Conservation (phyloP, 1,140 invertebrate species). For the Telenomus remus region DNA sequence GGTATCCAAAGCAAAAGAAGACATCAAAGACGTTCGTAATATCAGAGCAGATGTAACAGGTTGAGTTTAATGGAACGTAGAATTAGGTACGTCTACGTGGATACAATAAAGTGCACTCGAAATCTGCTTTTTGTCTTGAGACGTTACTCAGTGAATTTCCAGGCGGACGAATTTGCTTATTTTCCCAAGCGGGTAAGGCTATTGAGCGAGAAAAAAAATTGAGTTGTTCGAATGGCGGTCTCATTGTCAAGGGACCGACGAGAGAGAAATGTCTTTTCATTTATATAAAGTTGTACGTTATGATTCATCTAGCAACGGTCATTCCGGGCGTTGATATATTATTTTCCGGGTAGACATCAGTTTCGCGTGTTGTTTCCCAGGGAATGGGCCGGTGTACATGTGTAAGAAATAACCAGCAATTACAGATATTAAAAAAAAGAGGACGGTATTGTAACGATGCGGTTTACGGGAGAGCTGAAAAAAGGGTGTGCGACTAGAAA, state of each 20-base stretch:
- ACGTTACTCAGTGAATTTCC: slow-evolving; percentile 1
- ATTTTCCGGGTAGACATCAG: slow-evolving; percentile 12
- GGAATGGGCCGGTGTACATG: slow-evolving; percentile 23
- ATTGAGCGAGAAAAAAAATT: slow-evolving; percentile 3
- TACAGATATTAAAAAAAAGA: slow-evolving; percentile 48
- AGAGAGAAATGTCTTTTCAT: slow-evolving; percentile 10
- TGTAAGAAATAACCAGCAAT: slow-evolving; percentile 41
- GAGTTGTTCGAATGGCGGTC: slow-evolving; percentile 8
- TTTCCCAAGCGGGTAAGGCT: neutral
- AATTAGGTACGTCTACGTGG: slow-evolving; percentile 5
- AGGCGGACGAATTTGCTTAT: neutral
- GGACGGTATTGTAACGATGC: slow-evolving; percentile 23
- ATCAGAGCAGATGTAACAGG: neutral
- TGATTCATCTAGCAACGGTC: slow-evolving; percentile 9
- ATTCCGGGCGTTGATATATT: slow-evolving; percentile 26
- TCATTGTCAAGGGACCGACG: neutral
- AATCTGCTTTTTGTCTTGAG: slow-evolving; percentile 2
- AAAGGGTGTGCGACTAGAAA: slow-evolving; percentile 7
- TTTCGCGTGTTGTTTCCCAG: slow-evolving; percentile 18
- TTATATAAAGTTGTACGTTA: slow-evolving; percentile 8
- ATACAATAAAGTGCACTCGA: neutral
- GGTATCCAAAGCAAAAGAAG: neutral
- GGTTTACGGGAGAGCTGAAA: slow-evolving; percentile 31
- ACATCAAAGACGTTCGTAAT: neutral
- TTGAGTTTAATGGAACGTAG: neutral